phyloP scores from a whole-genome alignment of 1,140 invertebrate species.

The Magallana ariakensis region DNA sequence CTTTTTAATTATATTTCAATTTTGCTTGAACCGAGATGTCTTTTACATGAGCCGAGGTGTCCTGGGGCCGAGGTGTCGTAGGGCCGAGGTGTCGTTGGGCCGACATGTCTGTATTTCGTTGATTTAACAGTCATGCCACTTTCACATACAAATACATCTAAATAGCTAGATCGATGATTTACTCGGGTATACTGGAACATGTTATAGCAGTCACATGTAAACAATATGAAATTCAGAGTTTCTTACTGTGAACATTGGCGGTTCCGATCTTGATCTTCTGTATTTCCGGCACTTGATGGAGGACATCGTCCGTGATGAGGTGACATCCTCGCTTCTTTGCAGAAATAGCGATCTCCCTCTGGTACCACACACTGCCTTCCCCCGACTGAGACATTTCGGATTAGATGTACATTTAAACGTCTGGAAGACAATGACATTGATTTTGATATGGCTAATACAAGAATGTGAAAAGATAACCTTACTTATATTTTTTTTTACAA shows the following conservation, averaged over 20 bases:
- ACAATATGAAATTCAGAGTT: neutral
- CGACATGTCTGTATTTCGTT: too few species aligned
- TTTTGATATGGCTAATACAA: neutral
- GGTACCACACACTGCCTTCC: slow-evolving; percentile 54
- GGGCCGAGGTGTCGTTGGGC: too few species aligned
- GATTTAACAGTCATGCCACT: too few species aligned
- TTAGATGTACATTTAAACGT: neutral
- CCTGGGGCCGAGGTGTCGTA: too few species aligned
- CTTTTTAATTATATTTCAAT: too few species aligned
- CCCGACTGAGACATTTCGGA: slow-evolving; percentile 23
- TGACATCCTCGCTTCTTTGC: slow-evolving; percentile 59
- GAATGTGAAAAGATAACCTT: neutral
- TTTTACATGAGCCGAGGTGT: too few species aligned
- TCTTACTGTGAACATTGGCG: slow-evolving; percentile 51
- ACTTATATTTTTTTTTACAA: too few species aligned
- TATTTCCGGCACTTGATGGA: slow-evolving; percentile 55
- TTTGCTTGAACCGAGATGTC: too few species aligned
- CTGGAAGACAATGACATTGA: neutral
- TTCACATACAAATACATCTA: too few species aligned
- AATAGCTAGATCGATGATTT: too few species aligned
- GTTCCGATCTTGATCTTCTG: slow-evolving; percentile 49
- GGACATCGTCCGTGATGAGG: slow-evolving; percentile 55
- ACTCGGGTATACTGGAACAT: too few species aligned
- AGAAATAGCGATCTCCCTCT: slow-evolving; percentile 55
- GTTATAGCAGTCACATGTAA: too few species aligned